A percentile compares a stretch with the other conserved stretches of the same genome.
phyloP scores from a whole-genome alignment of 2,888 invertebrate genomes.

The Tigriopus californicus region DNA sequence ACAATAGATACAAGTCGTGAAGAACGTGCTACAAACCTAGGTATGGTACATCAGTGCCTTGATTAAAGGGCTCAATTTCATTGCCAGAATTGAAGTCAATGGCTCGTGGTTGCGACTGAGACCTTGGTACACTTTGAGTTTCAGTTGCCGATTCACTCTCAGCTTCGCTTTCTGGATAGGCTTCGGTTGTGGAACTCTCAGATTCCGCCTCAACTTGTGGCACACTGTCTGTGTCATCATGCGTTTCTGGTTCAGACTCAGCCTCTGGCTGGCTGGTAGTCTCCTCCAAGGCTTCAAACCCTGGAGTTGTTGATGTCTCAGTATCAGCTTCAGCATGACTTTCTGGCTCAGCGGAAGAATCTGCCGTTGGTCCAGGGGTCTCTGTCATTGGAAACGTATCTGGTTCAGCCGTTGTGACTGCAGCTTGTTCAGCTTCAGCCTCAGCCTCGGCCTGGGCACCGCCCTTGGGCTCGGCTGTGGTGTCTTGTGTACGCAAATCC shows the following conservation, averaged over 20 bases:
- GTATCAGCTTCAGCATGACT: too few relatives aligned
- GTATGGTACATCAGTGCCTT: too few relatives aligned
- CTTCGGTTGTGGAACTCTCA: constrained; percentile 18
- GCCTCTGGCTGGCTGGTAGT: constrained; percentile 24
- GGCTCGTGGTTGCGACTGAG: constrained; percentile 16
- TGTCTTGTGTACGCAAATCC: neutral
- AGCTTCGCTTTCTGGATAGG: constrained; percentile 21
- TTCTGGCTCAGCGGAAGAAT: too few relatives aligned
- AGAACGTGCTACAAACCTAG: too few relatives aligned
- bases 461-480: neutral
- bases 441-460: neutral
- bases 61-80: too few relatives aligned
- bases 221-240: constrained; percentile 27
- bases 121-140: constrained; percentile 24
- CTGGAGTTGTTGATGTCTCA: too few relatives aligned
- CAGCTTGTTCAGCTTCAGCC: neutral
- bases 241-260: constrained; percentile 21
- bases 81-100: too few relatives aligned
- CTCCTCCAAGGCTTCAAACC: neutral
- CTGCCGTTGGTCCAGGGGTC: too few relatives aligned
- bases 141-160: constrained; percentile 24
- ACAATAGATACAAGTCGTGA: too few relatives aligned
- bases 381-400: too few relatives aligned
- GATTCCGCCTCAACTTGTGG: constrained; percentile 28
- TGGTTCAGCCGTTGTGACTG: too few relatives aligned